Conservation (phyloP, 2,888 invertebrate species). For the Eristalis arbustorum region DNA sequence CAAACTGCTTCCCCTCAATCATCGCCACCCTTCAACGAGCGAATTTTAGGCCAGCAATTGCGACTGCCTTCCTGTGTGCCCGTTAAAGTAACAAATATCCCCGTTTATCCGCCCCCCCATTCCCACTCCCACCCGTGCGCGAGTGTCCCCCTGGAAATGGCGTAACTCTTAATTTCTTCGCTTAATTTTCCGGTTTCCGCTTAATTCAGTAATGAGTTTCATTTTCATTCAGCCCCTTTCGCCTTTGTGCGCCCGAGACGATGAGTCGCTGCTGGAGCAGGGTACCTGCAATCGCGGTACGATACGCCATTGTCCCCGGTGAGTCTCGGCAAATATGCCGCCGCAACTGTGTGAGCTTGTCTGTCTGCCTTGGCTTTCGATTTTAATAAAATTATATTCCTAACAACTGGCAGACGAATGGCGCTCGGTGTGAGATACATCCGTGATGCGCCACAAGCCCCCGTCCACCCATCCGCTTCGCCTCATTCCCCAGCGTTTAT, state of each 20-base stretch:
- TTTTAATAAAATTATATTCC: conserved; percentile 69
- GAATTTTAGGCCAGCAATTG: not conserved
- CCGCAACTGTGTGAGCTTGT: not conserved
- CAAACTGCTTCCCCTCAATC: not conserved
- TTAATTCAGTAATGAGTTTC: conserved; percentile 71
- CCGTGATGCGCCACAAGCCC: conserved; percentile 41
- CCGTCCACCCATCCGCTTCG: not conserved
- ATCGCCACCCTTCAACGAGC: not conserved
- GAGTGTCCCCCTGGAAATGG: conserved; percentile 3
- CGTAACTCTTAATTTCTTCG: conserved; percentile 60
- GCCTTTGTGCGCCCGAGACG: conserved; percentile 36
- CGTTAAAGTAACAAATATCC: not conserved
- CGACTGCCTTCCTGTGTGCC: not conserved
- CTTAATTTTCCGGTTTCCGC: conserved; percentile 72
- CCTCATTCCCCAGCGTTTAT: conserved; percentile 22
- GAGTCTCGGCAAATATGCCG: conserved; percentile 60
- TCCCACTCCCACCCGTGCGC: not conserved
- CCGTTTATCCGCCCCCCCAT: not conserved
- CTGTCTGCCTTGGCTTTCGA: conserved; percentile 50
- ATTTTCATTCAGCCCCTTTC: conserved; percentile 59
- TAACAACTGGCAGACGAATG: conserved; percentile 64
- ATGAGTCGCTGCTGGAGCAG: conserved; percentile 37
- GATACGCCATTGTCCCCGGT: conserved; percentile 44
- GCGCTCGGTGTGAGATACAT: conserved; percentile 39
- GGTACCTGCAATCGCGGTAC: conserved; percentile 25